phyloP scores from a whole-genome alignment of 2,888 invertebrate species.

The Sarcophaga carnaria region DNA sequence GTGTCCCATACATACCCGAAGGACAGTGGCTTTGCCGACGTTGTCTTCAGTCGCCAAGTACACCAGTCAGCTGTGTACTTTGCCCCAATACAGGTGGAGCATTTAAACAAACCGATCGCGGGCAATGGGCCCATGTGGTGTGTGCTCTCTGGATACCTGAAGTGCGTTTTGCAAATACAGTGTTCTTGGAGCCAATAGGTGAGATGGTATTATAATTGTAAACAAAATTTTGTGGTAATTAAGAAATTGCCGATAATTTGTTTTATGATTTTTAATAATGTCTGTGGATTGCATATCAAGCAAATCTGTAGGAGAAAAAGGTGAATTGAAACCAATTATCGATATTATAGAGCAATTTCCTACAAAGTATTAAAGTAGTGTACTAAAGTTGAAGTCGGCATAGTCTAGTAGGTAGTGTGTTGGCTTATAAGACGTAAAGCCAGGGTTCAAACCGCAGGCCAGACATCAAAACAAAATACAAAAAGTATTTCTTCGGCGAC shows the following conservation, averaged over 20 bases:
- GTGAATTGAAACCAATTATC: too few species aligned
- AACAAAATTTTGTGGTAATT: not conserved
- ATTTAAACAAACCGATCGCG: constrained; percentile 97
- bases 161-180: constrained; percentile 98
- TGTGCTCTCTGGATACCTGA: constrained; percentile 99
- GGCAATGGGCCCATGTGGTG: constrained; percentile 99
- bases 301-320: too few species aligned
- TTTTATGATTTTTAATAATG: not conserved
- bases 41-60: constrained; percentile 97
- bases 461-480: too few species aligned
- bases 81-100: constrained; percentile 99
- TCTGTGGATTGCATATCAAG: too few species aligned
- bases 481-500: too few species aligned
- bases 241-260: too few species aligned
- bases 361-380: too few species aligned
- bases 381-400: too few species aligned
- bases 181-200: constrained; percentile 97
- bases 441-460: too few species aligned
- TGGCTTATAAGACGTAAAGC: too few species aligned
- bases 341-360: too few species aligned
- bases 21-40: constrained; percentile 98
- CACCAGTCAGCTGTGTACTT: constrained; percentile 97
- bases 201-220: constrained; percentile 71
- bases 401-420: too few species aligned
- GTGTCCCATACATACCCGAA: constrained; percentile 96